Conservation (phyloP, 2,888 invertebrate genomes). For the Aleiodes leptofemur region DNA sequence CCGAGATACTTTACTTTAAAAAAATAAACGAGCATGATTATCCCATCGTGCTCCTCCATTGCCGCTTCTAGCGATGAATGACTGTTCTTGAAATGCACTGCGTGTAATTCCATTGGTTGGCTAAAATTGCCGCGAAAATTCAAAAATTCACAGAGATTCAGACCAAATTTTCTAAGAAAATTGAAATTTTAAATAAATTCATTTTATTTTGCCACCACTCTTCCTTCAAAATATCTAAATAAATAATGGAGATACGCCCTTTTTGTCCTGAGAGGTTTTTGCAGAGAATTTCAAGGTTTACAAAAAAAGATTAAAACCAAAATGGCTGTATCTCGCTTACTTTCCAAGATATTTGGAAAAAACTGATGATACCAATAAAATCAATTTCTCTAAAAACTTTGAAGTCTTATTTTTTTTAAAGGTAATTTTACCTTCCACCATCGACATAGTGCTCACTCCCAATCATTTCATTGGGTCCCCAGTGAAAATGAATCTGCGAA, state of each 20-base stretch:
- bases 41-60: conserved; percentile 78
- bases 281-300: too few relatives aligned
- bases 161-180: too few relatives aligned
- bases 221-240: too few relatives aligned
- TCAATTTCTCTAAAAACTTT: background rate
- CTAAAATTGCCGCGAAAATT: conserved; percentile 53
- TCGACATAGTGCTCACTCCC: conserved; percentile 83
- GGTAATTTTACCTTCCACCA: conserved; percentile 68
- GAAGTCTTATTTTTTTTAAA: conserved; percentile 12
- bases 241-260: too few relatives aligned
- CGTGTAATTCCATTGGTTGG: conserved; percentile 82
- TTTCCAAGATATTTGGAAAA: conserved; percentile 1
- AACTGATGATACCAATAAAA: too few relatives aligned
- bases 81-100: conserved; percentile 78
- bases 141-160: too few relatives aligned
- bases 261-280: too few relatives aligned
- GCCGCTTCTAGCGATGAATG: conserved; percentile 81
- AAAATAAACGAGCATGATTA: conserved; percentile 79
- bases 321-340: too few relatives aligned
- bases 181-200: too few relatives aligned
- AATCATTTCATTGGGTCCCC: conserved; percentile 80
- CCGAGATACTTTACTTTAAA: conserved; percentile 76
- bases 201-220: too few relatives aligned
- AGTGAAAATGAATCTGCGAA: conserved; percentile 84
- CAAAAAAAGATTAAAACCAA: too few relatives aligned